Evolutionary conservation across 2,113 vertebrate species (phyloP).

Genomic region (Sorex fumeus): DNA sequence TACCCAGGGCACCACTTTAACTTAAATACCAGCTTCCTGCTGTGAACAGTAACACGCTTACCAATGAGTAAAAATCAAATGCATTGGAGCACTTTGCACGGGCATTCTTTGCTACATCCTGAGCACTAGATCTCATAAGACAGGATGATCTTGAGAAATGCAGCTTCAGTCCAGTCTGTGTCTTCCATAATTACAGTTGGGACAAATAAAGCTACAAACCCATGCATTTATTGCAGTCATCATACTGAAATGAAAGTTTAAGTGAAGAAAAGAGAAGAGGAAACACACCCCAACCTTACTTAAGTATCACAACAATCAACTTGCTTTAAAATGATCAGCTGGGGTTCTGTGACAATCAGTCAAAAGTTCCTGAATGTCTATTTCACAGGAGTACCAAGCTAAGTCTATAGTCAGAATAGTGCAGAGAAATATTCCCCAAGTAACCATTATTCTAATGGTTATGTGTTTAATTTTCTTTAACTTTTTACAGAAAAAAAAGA

Average conservation of each 20-base stretch:
- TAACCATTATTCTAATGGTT: constrained; percentile 65
- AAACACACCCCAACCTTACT: constrained; percentile 9
- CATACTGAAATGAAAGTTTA: neutral
- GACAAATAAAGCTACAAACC: neutral
- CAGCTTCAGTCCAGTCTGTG: neutral
- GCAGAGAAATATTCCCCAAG: constrained; percentile 58
- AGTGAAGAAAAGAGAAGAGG: neutral
- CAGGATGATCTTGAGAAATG: constrained; percentile 51
- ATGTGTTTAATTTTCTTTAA: constrained; percentile 66
- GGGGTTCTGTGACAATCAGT: constrained; percentile 32
- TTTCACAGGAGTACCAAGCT: constrained; percentile 51
- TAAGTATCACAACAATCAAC: constrained; percentile 28
- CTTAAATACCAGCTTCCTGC: constrained; percentile 23
- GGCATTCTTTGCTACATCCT: constrained; percentile 26
- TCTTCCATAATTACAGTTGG: neutral
- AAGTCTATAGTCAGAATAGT: neutral
- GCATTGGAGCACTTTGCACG: neutral
- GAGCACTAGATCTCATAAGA: neutral
- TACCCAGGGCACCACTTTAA: constrained; percentile 35
- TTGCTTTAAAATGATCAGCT: constrained; percentile 50
- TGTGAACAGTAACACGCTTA: constrained; percentile 17
- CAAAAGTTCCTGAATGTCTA: constrained; percentile 37
- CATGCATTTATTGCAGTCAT: neutral
- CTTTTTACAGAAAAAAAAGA: constrained; percentile 27
- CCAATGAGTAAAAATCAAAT: constrained; percentile 1